phyloP scores from a whole-genome alignment of 2,888 invertebrate genomes.

The Neoscelio sp. region DNA sequence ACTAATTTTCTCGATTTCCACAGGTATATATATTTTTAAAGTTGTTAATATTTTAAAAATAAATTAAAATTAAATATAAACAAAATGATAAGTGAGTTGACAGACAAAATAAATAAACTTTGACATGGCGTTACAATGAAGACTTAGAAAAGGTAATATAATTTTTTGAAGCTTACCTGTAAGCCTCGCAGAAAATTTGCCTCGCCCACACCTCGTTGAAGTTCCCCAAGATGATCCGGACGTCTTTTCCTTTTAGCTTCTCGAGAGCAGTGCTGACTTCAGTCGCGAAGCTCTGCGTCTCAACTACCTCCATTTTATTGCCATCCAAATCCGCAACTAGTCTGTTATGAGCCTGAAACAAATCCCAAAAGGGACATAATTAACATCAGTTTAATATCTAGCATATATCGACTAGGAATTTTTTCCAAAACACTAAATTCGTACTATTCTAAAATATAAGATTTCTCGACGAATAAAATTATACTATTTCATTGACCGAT shows the following conservation, averaged over 20 bases:
- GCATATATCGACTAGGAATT: no score
- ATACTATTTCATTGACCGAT: no score
- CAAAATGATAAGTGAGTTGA: not conserved
- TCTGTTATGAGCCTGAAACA: constrained; percentile 91
- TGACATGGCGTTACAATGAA: not conserved
- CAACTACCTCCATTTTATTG: constrained; percentile 91
- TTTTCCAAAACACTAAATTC: no score
- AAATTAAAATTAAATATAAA: no score
- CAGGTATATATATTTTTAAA: no score
- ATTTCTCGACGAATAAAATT: not conserved
- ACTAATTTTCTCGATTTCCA: no score
- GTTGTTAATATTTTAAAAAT: no score
- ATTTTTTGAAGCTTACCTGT: constrained; percentile 84
- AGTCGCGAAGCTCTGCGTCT: constrained; percentile 95
- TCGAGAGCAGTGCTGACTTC: constrained; percentile 92
- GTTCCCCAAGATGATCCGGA: constrained; percentile 97
- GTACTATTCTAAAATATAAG: not conserved
- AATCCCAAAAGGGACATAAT: constrained; percentile 44
- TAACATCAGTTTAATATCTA: constrained; percentile 29
- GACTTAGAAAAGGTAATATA: constrained; percentile 12
- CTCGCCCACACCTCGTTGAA: constrained; percentile 98
- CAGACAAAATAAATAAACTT: constrained; percentile 42
- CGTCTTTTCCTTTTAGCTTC: constrained; percentile 95
- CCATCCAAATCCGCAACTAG: constrained; percentile 94
- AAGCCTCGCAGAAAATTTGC: constrained; percentile 94